Conservation (phyloP, 2,797 vertebrate genomes). For the Anas acuta region DNA sequence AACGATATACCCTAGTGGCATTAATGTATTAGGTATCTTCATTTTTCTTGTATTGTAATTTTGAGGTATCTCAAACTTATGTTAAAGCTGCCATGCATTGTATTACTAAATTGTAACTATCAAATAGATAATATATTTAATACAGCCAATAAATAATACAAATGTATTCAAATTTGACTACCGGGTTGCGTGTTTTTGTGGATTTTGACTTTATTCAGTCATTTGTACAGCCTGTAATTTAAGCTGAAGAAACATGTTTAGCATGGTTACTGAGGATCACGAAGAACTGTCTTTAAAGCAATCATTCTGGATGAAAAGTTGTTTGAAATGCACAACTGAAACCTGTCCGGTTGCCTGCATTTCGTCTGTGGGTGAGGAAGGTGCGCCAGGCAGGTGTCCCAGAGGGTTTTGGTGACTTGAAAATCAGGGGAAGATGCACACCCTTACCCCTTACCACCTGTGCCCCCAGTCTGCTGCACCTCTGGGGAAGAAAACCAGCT, state of each 20-base stretch:
- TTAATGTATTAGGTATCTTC: constrained; percentile 72
- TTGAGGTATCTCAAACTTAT: constrained; percentile 77
- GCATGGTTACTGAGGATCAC: rapidly evolving
- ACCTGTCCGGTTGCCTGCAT: not conserved
- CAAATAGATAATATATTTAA: constrained; percentile 89
- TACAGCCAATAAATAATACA: constrained; percentile 84
- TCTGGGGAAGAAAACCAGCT: not conserved
- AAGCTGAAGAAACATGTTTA: rapidly evolving
- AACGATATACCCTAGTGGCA: constrained; percentile 72
- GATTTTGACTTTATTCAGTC: not conserved
- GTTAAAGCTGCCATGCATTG: constrained; percentile 83
- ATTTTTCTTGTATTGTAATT: constrained; percentile 74
- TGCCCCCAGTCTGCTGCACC: not conserved
- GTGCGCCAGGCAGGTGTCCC: not conserved
- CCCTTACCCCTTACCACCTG: not conserved
- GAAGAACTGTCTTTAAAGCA: not conserved
- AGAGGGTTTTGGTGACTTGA: not conserved
- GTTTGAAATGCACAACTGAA: not conserved
- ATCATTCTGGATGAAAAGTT: not conserved
- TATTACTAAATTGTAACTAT: constrained; percentile 88
- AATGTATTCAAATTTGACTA: constrained; percentile 55
- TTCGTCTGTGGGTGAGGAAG: not conserved
- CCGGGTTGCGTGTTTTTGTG: not conserved
- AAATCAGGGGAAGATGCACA: not conserved
- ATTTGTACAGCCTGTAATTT: rapidly evolving